A percentile compares a stretch with the other conserved stretches of the same genome.
phyloP scores from a whole-genome alignment of 64 coral and sea anemone species.

The Orbicella faveolata region DNA sequence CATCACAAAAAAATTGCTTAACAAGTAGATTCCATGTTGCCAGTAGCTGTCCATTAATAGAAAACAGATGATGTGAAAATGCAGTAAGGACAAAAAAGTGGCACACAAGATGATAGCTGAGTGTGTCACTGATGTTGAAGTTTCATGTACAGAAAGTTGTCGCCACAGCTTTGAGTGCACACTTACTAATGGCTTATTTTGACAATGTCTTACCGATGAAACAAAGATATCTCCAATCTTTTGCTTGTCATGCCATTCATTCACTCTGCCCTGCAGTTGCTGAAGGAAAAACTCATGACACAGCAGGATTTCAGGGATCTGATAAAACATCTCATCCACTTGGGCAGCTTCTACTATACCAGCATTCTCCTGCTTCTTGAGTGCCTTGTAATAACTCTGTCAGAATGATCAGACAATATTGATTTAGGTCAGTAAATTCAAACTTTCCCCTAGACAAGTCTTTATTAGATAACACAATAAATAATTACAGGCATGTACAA shows the following conservation, averaged over 20 bases:
- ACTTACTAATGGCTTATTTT: not conserved
- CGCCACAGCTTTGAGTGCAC: no score
- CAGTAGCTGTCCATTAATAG: no score
- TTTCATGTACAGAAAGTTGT: no score
- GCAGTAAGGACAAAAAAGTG: no score
- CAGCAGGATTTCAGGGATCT: conserved; percentile 97
- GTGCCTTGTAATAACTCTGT: conserved; percentile 75
- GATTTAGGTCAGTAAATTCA: not conserved
- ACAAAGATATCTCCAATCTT: conserved; percentile 99
- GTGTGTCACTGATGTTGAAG: no score
- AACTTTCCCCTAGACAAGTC: no score
- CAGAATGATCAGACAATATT: not conserved
- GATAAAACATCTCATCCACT: conserved; percentile 99
- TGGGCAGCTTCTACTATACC: conserved; percentile 88
- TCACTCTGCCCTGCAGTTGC: conserved; percentile 72
- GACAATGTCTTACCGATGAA: conserved; percentile 72
- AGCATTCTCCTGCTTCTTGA: conserved; percentile 83
- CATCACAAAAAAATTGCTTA: not conserved
- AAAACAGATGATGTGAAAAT: no score
- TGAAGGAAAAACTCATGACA: conserved; percentile 93
- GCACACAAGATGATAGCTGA: no score
- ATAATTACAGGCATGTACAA: no score
- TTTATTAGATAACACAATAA: no score
- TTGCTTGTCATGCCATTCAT: conserved; percentile 96
- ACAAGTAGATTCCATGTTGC: no score